Percentiles rank a stretch among this genome's conserved stretches.
Conservation (phyloP, 2,797 vertebrate species). For the Nannoperca australis region DNA sequence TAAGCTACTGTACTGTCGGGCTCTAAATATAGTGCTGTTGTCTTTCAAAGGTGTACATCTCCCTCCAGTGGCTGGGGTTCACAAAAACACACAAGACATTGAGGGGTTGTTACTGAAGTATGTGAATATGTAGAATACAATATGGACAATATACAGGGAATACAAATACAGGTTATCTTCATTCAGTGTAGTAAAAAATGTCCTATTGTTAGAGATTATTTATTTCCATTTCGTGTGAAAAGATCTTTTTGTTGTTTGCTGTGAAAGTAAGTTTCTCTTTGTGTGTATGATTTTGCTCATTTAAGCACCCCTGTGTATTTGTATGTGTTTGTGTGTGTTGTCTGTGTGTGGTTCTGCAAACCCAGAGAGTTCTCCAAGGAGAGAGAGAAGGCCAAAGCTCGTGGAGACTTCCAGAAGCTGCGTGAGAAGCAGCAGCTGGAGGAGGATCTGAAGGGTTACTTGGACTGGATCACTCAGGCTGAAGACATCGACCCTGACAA, state of each 20-base stretch:
- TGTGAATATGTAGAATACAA: conserved; percentile 2
- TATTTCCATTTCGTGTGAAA: conserved; percentile 18
- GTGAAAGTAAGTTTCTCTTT: conserved; percentile 31
- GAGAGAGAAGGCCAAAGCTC: conserved; percentile 98
- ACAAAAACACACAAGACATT: conserved; percentile 58
- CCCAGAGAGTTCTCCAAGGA: conserved; percentile 98
- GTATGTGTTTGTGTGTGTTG: conserved; percentile 71
- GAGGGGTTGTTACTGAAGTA: conserved; percentile 26
- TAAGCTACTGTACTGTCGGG: conserved; percentile 57
- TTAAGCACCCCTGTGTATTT: conserved; percentile 74
- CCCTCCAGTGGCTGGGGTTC: conserved; percentile 79
- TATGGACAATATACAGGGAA: not conserved
- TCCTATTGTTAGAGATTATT: not conserved
- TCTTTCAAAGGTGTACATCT: conserved; percentile 71
- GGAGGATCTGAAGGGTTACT: conserved; percentile 97
- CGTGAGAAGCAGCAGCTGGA: conserved; percentile 98
- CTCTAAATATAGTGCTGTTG: conserved; percentile 63
- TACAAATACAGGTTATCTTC: not conserved
- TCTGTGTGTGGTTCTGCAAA: conserved; percentile 73
- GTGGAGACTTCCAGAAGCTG: conserved; percentile 98
- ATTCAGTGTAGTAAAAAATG: not conserved
- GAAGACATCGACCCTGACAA: conserved; percentile 99
- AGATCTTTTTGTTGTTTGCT: conserved; percentile 28
- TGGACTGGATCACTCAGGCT: conserved; percentile 99
- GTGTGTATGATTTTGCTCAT: conserved; percentile 63